These are phyloP conservation scores for Peromyscus aztecus DNA, from an alignment of 2,797 vertebrate species.

Conservation along the genomic window DNA sequence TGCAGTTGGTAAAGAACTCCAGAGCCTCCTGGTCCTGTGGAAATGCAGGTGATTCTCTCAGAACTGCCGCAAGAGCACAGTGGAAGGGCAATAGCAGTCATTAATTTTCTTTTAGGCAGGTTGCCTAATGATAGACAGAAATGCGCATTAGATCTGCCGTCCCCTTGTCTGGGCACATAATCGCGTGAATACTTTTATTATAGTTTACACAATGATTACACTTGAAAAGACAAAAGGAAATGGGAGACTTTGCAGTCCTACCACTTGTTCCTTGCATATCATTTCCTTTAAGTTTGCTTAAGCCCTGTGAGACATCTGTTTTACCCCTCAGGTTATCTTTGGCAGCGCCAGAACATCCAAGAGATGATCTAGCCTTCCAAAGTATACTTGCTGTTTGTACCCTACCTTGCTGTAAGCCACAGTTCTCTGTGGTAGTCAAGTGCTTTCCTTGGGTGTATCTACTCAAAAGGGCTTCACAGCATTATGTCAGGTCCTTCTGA, in stretches of 20 bases:
- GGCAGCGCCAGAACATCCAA: neutral
- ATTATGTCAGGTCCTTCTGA: neutral
- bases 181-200: conserved; percentile 29
- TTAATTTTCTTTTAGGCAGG: conserved; percentile 30
- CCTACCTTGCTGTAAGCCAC: neutral
- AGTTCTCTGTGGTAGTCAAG: neutral
- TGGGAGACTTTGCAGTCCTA: neutral
- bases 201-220: conserved; percentile 8
- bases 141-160: neutral
- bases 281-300: conserved; percentile 14
- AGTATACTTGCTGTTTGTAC: neutral
- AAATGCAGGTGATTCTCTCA: neutral
- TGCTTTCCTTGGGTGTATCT: neutral
- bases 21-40: neutral
- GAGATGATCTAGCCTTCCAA: neutral
- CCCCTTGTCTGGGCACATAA: neutral
- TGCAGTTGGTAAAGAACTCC: neutral
- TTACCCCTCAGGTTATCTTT: neutral
- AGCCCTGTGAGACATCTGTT: neutral
- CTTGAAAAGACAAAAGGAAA: conserved; percentile 50
- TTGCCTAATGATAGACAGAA: neutral
- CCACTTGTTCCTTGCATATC: conserved; percentile 7
- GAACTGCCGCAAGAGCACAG: neutral
- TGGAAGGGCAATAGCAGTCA: neutral
- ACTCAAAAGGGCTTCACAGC: too few species aligned